Evolutionary conservation across 2,113 vertebrate species (phyloP), one percentile per base, ranked within the genome.

Genomic region (Axis porcinus): DNA sequence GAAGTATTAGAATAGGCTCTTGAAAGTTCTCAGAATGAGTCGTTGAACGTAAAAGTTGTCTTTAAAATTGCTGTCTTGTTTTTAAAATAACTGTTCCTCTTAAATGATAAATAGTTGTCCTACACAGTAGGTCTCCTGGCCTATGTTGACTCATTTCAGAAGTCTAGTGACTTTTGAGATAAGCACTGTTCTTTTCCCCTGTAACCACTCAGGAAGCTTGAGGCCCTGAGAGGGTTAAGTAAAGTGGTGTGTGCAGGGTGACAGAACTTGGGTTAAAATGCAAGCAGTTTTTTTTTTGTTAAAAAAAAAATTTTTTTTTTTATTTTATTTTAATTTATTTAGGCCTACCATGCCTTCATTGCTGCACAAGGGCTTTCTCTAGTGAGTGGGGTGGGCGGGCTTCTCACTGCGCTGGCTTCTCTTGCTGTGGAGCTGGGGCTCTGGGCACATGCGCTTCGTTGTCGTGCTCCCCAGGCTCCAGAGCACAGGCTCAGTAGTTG

Each of bases 291-390:
- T 86, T 17, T 36, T 67, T n/a, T 54, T 17, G 16, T 52, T 52
- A 52, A 52, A 52, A 52, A 52, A 50, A 50, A 50, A 50, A 3
- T 3, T 14, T 50, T 50, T 50, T 78, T 58, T 17, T 36, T 70
- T n/a, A 10, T n/a, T 64, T 64, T 9, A 0, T n/a, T n/a, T n/a
- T n/a, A 17, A 9, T 21, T 70, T 21, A 11, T 36, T 70, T 23
- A 6, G n/a, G 64, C n/a, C 64, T 6, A 1, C 2, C 9, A n/a
- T 19, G 5, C 21, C n/a, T 23, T 3, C 64, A 6, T 6, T 36
- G 64, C 64, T 5, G 64, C 64, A 21, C 16, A n/a, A 70, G n/a
- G 64, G 64, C 64, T 23, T 36, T 23, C 64, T 70, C 64, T 23
- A 11, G 64, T 2, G 36, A 11, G 33, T 8, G 64, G 33, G 16